Evolutionary conservation across 2,888 invertebrate species (phyloP).

Genomic region (Drosophila neotestacea): DNA sequence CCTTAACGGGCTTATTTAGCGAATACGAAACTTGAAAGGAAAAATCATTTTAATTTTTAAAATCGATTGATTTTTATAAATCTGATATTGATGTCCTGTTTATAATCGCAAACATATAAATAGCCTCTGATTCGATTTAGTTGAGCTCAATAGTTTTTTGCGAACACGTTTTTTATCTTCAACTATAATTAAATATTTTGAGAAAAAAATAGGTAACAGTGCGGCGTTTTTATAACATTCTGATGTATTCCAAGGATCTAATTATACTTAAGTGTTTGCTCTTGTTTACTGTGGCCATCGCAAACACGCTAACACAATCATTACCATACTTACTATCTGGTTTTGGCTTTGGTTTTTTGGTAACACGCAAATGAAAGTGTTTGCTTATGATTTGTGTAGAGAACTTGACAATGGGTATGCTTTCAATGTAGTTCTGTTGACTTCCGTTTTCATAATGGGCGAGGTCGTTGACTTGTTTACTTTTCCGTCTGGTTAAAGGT

Average conservation of each 20-base stretch:
- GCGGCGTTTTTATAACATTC: neutral
- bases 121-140: neutral
- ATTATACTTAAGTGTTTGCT: slow-evolving; percentile 28
- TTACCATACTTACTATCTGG: slow-evolving; percentile 6
- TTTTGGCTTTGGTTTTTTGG: slow-evolving; percentile 1
- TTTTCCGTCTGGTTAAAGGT: slow-evolving; percentile 1
- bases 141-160: neutral
- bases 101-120: neutral
- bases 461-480: slow-evolving; percentile 48
- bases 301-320: slow-evolving; percentile 32
- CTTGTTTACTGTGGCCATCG: slow-evolving; percentile 36
- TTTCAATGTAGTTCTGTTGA: neutral
- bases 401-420: slow-evolving; percentile 19
- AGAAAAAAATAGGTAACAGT: no score
- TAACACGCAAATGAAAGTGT: slow-evolving; percentile 47
- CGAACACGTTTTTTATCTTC: no score
- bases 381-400: slow-evolving; percentile 49
- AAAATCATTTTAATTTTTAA: slow-evolving; percentile 2
- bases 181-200: no score
- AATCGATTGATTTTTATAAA: neutral
- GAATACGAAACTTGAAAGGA: neutral
- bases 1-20: slow-evolving; percentile 1
- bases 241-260: slow-evolving; percentile 9
- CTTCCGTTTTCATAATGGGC: slow-evolving; percentile 20
- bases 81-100: neutral